Conservation (phyloP, 2,113 vertebrate genomes). For the Mobula hypostoma region DNA sequence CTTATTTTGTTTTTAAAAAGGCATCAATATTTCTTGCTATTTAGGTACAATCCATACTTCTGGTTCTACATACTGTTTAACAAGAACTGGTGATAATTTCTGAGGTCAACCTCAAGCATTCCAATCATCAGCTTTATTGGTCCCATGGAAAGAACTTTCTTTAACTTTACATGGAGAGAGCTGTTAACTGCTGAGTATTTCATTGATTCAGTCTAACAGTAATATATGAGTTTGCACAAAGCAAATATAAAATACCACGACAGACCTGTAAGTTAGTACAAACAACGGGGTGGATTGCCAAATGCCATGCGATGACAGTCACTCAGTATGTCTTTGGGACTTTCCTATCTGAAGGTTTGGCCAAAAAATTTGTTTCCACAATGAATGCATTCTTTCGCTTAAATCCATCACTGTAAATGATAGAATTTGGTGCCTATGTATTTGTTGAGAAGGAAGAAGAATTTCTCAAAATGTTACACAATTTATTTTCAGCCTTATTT, state of each 20-base stretch:
- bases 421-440: background rate
- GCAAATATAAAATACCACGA: background rate
- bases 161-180: background rate
- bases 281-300: background rate
- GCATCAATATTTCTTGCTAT: background rate
- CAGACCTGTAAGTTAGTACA: background rate
- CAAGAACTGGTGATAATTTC: background rate
- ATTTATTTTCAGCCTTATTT: background rate
- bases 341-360: background rate
- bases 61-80: background rate
- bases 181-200: background rate
- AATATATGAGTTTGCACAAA: background rate
- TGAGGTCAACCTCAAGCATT: background rate
- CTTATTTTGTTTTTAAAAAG: background rate
- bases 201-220: background rate
- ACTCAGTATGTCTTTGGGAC: background rate
- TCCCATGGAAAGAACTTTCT: background rate
- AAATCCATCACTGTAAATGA: background rate
- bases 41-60: background rate
- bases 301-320: background rate
- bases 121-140: background rate
- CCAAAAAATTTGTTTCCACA: background rate
- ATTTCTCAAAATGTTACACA: background rate
- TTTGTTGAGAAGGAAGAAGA: background rate
- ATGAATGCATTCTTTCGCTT: background rate